Percentiles rank a stretch among this genome's conserved stretches.
phyloP scores from a whole-genome alignment of 2,888 invertebrate species.

The Napeogenes sylphis region DNA sequence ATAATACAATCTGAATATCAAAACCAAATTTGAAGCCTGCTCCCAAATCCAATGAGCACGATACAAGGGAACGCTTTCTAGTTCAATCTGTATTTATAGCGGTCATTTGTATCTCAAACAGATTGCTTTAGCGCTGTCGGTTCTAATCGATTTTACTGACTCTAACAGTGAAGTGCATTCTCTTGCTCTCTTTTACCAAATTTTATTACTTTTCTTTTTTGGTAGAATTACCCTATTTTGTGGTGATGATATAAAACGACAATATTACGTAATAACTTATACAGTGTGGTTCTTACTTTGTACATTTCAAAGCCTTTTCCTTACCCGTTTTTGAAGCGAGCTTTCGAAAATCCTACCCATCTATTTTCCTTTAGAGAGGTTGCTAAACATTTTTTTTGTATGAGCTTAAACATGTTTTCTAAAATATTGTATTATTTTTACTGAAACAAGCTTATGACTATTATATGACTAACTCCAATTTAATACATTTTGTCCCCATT shows the following conservation, averaged over 20 bases:
- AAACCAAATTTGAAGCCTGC: conserved; percentile 8
- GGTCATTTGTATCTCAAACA: conserved; percentile 23
- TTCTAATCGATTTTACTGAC: conserved; percentile 5
- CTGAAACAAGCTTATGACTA: too few relatives aligned
- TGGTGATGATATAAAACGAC: too few relatives aligned
- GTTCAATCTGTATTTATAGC: conserved; percentile 33
- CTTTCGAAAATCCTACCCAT: conserved; percentile 4
- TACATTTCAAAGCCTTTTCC: neutral
- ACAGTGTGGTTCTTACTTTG: neutral
- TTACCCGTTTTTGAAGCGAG: neutral
- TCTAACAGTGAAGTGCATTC: conserved; percentile 3
- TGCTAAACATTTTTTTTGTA: neutral
- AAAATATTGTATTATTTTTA: too few relatives aligned
- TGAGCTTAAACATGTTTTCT: neutral
- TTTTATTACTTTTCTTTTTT: neutral
- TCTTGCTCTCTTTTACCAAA: neutral
- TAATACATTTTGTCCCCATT: too few relatives aligned
- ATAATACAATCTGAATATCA: neutral
- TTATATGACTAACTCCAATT: too few relatives aligned
- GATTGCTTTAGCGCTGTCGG: conserved; percentile 5
- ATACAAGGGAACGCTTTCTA: conserved; percentile 40
- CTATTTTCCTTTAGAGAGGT: neutral
- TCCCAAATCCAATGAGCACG: conserved; percentile 23
- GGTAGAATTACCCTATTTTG: neutral
- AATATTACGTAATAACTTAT: too few relatives aligned